phyloP scores from a whole-genome alignment of 2,888 invertebrate species.

The Hofmannophila pseudospretella region DNA sequence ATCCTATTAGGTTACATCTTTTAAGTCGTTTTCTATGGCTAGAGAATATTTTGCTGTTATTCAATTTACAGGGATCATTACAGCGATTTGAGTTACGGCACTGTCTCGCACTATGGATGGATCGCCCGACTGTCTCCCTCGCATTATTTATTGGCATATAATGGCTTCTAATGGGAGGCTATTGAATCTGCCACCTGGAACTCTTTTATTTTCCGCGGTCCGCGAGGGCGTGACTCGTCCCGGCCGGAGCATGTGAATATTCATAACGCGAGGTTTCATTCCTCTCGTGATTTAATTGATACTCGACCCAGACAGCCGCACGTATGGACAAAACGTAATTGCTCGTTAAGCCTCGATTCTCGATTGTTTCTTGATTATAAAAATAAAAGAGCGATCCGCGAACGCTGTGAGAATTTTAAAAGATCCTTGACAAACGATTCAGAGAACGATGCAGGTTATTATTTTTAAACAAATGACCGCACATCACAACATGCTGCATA shows the following conservation, averaged over 20 bases:
- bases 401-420: slow-evolving; percentile 40
- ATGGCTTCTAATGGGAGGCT: slow-evolving; percentile 73
- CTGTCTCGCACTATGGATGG: slow-evolving; percentile 47
- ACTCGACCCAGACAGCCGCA: slow-evolving; percentile 41
- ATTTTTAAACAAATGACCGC: slow-evolving; percentile 26
- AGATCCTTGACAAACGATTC: slow-evolving; percentile 38
- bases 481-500: slow-evolving; percentile 19
- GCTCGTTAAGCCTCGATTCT: slow-evolving; percentile 67
- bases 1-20: too few species aligned
- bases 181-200: slow-evolving; percentile 72
- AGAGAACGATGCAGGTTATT: slow-evolving; percentile 24
- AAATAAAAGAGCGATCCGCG: slow-evolving; percentile 49
- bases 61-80: slow-evolving; percentile 59
- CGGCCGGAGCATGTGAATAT: slow-evolving; percentile 57
- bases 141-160: slow-evolving; percentile 74
- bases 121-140: slow-evolving; percentile 60
- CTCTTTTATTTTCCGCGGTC: slow-evolving; percentile 56
- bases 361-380: slow-evolving; percentile 69
- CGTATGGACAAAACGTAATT: slow-evolving; percentile 66
- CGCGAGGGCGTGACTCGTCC: slow-evolving; percentile 31
- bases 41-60: slow-evolving; percentile 37
- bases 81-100: slow-evolving; percentile 58
- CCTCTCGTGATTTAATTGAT: slow-evolving; percentile 64
- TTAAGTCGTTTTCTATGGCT: slow-evolving; percentile 27
- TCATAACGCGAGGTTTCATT: slow-evolving; percentile 52